Conservation (phyloP, 2,888 invertebrate species). For the Camponotus fellah region DNA sequence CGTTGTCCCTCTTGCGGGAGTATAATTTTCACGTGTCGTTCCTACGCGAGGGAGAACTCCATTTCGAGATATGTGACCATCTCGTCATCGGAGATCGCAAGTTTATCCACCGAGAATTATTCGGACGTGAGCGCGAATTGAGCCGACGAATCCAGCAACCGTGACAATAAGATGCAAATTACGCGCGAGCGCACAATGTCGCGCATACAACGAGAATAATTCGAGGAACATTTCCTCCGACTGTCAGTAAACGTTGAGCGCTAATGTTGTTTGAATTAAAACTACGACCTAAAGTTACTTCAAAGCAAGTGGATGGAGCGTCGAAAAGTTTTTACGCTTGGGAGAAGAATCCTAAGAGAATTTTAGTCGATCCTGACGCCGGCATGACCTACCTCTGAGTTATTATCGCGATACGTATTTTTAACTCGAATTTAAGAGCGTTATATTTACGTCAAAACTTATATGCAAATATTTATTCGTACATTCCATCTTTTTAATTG, state of each 20-base stretch:
- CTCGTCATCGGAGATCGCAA: background rate
- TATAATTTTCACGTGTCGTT: slow-evolving; percentile 68
- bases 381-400: background rate
- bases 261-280: slow-evolving; percentile 12
- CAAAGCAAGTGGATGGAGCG: background rate
- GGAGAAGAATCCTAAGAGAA: slow-evolving; percentile 1
- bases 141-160: background rate
- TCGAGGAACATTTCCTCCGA: background rate
- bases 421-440: background rate
- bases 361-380: background rate
- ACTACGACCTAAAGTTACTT: slow-evolving; percentile 9
- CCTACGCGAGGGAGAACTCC: slow-evolving; percentile 23
- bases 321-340: slow-evolving; percentile 13
- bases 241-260: slow-evolving; percentile 3
- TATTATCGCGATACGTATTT: background rate
- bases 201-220: background rate
- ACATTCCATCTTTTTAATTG: background rate
- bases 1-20: slow-evolving; percentile 54
- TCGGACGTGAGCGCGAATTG: slow-evolving; percentile 20
- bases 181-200: slow-evolving; percentile 9
- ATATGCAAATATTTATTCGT: background rate
- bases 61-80: slow-evolving; percentile 32
- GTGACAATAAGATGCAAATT: slow-evolving; percentile 50
- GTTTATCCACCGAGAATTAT: slow-evolving; percentile 39
- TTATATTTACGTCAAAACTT: background rate